Conservation (phyloP, 2,113 vertebrate species). For the Anarhynchus alexandrinus region DNA sequence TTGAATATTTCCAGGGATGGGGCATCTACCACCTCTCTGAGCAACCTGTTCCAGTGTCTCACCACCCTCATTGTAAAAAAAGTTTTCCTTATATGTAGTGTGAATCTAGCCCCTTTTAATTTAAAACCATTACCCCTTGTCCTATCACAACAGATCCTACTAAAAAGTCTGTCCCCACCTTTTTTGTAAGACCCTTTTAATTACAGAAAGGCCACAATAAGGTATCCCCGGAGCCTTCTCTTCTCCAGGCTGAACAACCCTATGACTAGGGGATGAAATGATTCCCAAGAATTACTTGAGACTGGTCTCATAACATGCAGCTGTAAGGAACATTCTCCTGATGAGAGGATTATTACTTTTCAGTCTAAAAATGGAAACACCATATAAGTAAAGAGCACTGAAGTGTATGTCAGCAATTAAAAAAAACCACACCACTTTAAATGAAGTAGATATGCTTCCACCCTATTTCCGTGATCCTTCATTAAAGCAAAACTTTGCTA, state of each 20-base stretch:
- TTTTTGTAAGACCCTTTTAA: neutral
- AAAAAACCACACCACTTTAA: neutral
- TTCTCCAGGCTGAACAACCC: neutral
- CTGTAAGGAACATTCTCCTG: neutral
- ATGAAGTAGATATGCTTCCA: neutral
- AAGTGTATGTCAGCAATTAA: neutral
- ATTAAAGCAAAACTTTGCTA: neutral
- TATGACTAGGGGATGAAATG: neutral
- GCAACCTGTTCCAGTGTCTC: neutral
- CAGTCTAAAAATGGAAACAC: neutral
- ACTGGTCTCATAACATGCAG: neutral
- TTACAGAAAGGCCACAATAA: neutral
- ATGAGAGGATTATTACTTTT: neutral
- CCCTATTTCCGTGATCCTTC: accelerated
- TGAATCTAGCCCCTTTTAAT: neutral
- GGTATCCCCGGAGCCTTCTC: too few relatives aligned
- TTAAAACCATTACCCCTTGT: neutral
- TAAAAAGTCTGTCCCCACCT: neutral
- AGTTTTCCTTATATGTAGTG: neutral
- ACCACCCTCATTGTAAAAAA: neutral
- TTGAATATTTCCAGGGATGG: neutral
- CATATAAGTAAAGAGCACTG: neutral
- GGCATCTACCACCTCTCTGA: neutral
- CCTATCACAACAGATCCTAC: neutral
- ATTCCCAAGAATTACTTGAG: neutral